Base-by-base conservation (phyloP, 1,140 invertebrate genomes). In the Drosophila suzukii region DNA sequence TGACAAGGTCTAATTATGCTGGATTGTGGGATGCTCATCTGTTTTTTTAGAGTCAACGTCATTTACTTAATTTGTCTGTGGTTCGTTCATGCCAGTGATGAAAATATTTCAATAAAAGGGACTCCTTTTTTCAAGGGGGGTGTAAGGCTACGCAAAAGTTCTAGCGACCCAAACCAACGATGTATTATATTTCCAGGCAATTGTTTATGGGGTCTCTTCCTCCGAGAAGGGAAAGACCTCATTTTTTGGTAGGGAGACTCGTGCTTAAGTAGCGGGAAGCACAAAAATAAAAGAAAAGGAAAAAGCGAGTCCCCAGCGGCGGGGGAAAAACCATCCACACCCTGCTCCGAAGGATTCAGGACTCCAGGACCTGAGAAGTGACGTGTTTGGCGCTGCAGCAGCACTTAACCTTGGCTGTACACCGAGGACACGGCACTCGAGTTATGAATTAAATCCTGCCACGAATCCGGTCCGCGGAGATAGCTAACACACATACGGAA, bases 391-490 rank as follows among this genome's bases (percentile, higher is more conserved):
- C 54, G 41, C 43, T 68, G 77, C 77, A 51, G 63, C 81, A 63
- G 62, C 80, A 80, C 84, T 88, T 88, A 88, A 88, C 84, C 84
- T 88, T 88, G 84, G 84, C 79, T 89, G 66, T 80, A 75, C 68
- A 83, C 76, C 84, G 84, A 88, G 84, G 84, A 89, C 79, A 88
- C 84, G 77, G 67, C 80, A 81, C 84, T 88, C 78, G 72, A 88
- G 84, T 78, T 83, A 88, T 88, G 84, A 88, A 89, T 88, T 88
- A 83, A 88, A 83, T 83, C 84, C 84, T 75, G 63, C 60, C 68
- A 83, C 81, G 67, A 85, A 53, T 75, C 51, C 81, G 50, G 74
- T 49, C 73, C 53, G 63, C 58, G 68, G 60, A 75, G 60, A 75
- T 66, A 75, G 63, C 44, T 62, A 49, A 17, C 55, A 44, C 36